Percentiles rank a stretch among this genome's conserved stretches.
phyloP scores from a whole-genome alignment of 2,797 vertebrate species.

The Erithacus rubecula region DNA sequence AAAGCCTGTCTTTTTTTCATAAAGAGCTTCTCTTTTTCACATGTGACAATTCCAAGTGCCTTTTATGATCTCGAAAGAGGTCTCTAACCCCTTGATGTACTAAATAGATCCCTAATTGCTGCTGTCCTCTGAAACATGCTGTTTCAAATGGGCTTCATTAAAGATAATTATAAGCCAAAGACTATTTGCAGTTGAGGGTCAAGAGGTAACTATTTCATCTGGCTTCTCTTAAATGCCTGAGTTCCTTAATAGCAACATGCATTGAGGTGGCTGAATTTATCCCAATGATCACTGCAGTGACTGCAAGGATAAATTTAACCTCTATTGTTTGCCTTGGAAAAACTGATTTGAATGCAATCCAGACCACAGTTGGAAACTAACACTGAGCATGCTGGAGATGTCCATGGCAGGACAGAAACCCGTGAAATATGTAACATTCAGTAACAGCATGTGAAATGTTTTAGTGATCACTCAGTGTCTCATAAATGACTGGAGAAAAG shows the following conservation, averaged over 20 bases:
- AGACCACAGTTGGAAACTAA: not conserved
- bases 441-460: not conserved
- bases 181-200: not conserved
- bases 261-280: not conserved
- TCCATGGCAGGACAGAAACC: not conserved
- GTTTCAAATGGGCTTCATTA: not conserved
- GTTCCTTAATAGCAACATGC: not conserved
- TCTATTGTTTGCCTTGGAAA: not conserved
- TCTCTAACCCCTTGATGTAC: not conserved
- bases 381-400: not conserved
- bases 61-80: slow-evolving; percentile 6
- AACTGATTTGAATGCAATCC: not conserved
- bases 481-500: not conserved
- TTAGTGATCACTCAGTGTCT: not conserved
- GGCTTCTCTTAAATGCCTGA: not conserved
- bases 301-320: not conserved
- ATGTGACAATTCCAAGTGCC: not conserved
- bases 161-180: not conserved
- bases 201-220: not conserved
- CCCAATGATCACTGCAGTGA: not conserved
- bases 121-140: not conserved
- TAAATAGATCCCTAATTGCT: slow-evolving; percentile 26
- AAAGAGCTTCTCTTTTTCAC: not conserved
- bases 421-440: not conserved
- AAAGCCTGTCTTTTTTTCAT: not conserved